These are phyloP conservation scores for Drepana falcataria DNA, from an alignment of 2,888 invertebrate genomes.

Conservation along the genomic window DNA sequence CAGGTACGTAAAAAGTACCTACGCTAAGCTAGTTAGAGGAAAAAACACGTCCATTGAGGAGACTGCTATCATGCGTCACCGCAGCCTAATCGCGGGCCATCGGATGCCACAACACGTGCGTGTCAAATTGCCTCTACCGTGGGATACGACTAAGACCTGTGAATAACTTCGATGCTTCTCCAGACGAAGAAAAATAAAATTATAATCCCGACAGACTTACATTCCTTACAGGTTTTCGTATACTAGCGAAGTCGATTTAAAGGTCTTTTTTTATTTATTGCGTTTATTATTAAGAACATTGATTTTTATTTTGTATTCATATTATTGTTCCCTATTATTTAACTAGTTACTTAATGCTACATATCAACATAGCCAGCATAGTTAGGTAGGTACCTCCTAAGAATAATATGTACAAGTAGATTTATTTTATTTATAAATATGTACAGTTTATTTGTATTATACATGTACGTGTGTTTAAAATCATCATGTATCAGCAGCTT, in stretches of 20 bases:
- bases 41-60: slow-evolving; percentile 70
- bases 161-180: slow-evolving; percentile 25
- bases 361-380: too few species aligned
- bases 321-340: too few species aligned
- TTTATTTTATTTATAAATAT: too few species aligned
- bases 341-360: too few species aligned
- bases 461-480: too few species aligned
- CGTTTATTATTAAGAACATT: too few species aligned
- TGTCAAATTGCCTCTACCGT: slow-evolving; percentile 72
- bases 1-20: slow-evolving; percentile 8
- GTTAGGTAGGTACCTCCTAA: too few species aligned
- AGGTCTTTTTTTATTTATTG: too few species aligned
- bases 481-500: too few species aligned
- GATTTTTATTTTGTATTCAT: too few species aligned
- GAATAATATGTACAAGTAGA: too few species aligned
- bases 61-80: slow-evolving; percentile 54
- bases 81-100: slow-evolving; percentile 59
- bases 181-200: slow-evolving; percentile 5
- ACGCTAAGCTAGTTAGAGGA: slow-evolving; percentile 50
- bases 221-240: not conserved
- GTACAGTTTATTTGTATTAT: too few species aligned
- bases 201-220: not conserved
- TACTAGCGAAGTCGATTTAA: not conserved
- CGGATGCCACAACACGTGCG: slow-evolving; percentile 74
- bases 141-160: slow-evolving; percentile 54